A percentile compares a stretch with the other conserved stretches of the same genome.
These are phyloP conservation scores for Halichoerus grypus DNA, from an alignment of 2,113 vertebrate species.

Conservation along the genomic window DNA sequence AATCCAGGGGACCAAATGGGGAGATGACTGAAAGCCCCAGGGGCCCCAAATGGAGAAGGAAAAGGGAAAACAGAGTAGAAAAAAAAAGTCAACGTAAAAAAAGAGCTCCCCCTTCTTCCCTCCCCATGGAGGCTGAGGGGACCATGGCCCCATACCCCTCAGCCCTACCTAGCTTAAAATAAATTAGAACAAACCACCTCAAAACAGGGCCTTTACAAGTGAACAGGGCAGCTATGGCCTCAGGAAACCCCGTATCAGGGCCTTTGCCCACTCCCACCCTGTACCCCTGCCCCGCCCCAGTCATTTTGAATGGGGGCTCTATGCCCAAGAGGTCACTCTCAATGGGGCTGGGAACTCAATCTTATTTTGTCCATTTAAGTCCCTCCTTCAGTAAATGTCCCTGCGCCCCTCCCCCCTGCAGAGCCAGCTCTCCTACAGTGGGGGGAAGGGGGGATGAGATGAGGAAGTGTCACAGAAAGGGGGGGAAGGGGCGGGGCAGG, in stretches of 20 bases:
- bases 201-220: slow-evolving; percentile 73
- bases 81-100: slow-evolving; percentile 83
- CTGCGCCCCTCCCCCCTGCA: slow-evolving; percentile 66
- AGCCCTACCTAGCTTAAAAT: slow-evolving; percentile 80
- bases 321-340: slow-evolving; percentile 45
- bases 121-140: slow-evolving; percentile 61
- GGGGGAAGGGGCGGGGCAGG: slow-evolving; percentile 44
- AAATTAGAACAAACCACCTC: slow-evolving; percentile 82
- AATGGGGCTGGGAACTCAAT: slow-evolving; percentile 6
- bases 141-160: not conserved
- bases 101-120: slow-evolving; percentile 68
- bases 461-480: slow-evolving; percentile 48
- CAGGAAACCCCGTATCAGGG: not conserved
- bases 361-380: slow-evolving; percentile 35
- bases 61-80: slow-evolving; percentile 75
- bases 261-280: slow-evolving; percentile 50
- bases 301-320: slow-evolving; percentile 26
- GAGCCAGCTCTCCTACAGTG: slow-evolving; percentile 71
- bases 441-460: slow-evolving; percentile 62
- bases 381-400: slow-evolving; percentile 51
- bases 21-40: slow-evolving; percentile 74
- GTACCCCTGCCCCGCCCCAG: not conserved
- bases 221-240: slow-evolving; percentile 65
- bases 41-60: slow-evolving; percentile 67
- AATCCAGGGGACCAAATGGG: slow-evolving; percentile 62